Percentiles rank a stretch among this genome's conserved stretches.
These are phyloP conservation scores for Chymomyza fuscimana DNA, from an alignment of 2,888 invertebrate species.

Conservation along the genomic window DNA sequence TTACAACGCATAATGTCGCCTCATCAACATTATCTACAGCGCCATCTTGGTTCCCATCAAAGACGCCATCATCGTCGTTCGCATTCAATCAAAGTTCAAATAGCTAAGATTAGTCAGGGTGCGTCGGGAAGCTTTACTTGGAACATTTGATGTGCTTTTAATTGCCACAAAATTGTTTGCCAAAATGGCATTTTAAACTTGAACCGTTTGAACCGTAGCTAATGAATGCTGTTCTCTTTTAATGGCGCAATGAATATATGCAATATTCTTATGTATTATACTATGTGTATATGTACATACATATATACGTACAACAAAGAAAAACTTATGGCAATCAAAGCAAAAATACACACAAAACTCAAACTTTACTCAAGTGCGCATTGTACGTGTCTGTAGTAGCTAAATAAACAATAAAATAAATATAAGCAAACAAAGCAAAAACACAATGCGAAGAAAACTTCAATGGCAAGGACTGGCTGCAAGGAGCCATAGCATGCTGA, in stretches of 20 bases:
- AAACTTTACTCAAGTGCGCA: slow-evolving; percentile 45
- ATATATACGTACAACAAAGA: slow-evolving; percentile 2
- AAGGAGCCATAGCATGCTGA: slow-evolving; percentile 4
- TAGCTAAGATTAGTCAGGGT: slow-evolving; percentile 36
- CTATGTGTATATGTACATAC: background rate
- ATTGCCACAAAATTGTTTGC: slow-evolving; percentile 24
- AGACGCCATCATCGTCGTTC: slow-evolving; percentile 1
- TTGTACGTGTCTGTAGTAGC: slow-evolving; percentile 55
- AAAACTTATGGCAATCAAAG: slow-evolving; percentile 49
- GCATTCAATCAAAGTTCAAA: slow-evolving; percentile 49
- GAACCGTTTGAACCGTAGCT: background rate
- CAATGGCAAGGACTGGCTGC: background rate
- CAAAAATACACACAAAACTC: slow-evolving; percentile 25
- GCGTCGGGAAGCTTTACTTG: background rate
- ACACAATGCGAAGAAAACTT: slow-evolving; percentile 5
- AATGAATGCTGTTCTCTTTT: background rate
- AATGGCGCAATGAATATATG: background rate
- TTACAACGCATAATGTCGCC: slow-evolving; percentile 40
- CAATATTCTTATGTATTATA: background rate
- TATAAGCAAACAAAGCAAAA: slow-evolving; percentile 4
- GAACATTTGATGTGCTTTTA: slow-evolving; percentile 29
- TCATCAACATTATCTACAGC: slow-evolving; percentile 36
- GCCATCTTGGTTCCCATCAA: slow-evolving; percentile 8
- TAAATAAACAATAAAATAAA: slow-evolving; percentile 55
- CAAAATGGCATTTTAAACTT: slow-evolving; percentile 20